These are phyloP conservation scores for Telenomus remus DNA, from an alignment of 1,140 invertebrate genomes.

Conservation along the genomic window DNA sequence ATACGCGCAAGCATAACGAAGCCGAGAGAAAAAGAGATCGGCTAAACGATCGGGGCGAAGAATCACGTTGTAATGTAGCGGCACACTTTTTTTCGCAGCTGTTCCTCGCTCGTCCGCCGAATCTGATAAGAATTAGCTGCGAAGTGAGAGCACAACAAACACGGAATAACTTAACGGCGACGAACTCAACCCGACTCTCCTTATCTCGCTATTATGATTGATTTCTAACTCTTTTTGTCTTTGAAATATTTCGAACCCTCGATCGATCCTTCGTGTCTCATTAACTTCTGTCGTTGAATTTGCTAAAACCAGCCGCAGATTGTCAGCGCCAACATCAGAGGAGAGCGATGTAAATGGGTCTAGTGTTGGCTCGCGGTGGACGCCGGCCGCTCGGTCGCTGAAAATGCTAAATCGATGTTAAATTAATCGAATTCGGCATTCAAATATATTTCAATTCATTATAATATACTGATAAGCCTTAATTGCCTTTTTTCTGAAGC, in stretches of 20 bases:
- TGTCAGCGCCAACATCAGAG: too few species aligned
- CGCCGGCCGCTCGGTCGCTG: not conserved
- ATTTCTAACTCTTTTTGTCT: not conserved
- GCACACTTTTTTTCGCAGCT: slow-evolving; percentile 58
- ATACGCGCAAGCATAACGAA: slow-evolving; percentile 50
- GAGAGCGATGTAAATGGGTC: too few species aligned
- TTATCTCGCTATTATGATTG: slow-evolving; percentile 46
- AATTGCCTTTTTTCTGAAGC: slow-evolving; percentile 35
- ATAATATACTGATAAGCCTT: slow-evolving; percentile 28
- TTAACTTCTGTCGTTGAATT: slow-evolving; percentile 7
- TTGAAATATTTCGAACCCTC: slow-evolving; percentile 23
- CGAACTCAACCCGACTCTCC: slow-evolving; percentile 22
- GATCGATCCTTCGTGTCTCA: not conserved
- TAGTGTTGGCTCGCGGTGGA: not conserved
- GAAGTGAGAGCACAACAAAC: slow-evolving; percentile 49
- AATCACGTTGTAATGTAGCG: slow-evolving; percentile 60
- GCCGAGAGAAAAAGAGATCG: slow-evolving; percentile 52
- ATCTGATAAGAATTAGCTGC: slow-evolving; percentile 58
- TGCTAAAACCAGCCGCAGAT: too few species aligned
- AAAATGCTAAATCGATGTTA: slow-evolving; percentile 24
- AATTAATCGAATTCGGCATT: slow-evolving; percentile 35
- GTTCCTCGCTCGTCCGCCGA: slow-evolving; percentile 53
- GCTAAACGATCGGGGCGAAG: slow-evolving; percentile 52
- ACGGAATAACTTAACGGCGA: slow-evolving; percentile 44
- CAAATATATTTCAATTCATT: slow-evolving; percentile 49